A percentile compares a stretch with the other conserved stretches of the same genome.
Conservation (phyloP, 2,797 vertebrate genomes). For the Columba guinea region DNA sequence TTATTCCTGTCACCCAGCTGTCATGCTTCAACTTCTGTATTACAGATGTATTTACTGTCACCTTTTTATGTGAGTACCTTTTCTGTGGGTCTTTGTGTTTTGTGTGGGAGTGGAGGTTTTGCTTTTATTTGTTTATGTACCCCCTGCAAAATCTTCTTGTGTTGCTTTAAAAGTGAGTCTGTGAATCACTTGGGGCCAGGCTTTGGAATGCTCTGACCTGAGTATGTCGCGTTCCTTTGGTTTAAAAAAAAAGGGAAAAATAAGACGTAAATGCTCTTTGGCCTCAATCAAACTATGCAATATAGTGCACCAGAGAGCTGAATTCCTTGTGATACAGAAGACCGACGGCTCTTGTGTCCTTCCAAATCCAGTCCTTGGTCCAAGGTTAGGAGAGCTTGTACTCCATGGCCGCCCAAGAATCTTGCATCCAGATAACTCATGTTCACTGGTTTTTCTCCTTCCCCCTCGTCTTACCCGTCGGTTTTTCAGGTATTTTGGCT, state of each 20-base stretch:
- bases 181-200: neutral
- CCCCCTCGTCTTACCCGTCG: fast-evolving
- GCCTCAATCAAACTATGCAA: conserved; percentile 57
- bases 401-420: conserved; percentile 2
- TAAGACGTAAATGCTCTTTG: neutral
- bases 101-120: neutral
- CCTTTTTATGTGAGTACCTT: fast-evolving
- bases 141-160: neutral
- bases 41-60: neutral
- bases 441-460: neutral
- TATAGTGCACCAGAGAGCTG: neutral
- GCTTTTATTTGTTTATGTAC: neutral
- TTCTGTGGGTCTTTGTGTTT: conserved; percentile 12
- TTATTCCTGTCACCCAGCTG: neutral
- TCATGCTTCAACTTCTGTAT: neutral
- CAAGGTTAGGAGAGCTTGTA: conserved; percentile 52
- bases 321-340: conserved; percentile 10
- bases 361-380: conserved; percentile 46
- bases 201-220: neutral
- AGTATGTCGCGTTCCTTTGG: neutral
- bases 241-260: neutral
- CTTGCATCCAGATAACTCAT: neutral
- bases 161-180: neutral
- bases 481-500: neutral
- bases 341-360: neutral